Percentiles rank a stretch among this genome's conserved stretches.
phyloP scores from a whole-genome alignment of 2,797 vertebrate genomes.

The Linurgus olivaceus region DNA sequence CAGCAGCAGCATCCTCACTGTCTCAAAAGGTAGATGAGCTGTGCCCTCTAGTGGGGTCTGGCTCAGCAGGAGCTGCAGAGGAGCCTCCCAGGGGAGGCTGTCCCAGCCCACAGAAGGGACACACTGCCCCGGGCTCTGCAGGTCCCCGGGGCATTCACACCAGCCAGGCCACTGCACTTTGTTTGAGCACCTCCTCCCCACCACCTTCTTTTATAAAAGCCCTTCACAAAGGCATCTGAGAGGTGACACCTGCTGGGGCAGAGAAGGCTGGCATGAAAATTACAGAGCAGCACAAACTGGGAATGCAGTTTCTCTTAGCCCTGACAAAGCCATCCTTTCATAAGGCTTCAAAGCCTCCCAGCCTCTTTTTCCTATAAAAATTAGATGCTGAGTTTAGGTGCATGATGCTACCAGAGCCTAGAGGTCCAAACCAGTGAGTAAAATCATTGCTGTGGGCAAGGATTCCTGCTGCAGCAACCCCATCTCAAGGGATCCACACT shows the following conservation, averaged over 20 bases:
- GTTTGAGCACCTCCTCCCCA: background rate
- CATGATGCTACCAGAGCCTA: background rate
- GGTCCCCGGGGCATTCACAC: background rate
- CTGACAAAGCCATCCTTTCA: background rate
- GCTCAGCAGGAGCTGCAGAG: background rate
- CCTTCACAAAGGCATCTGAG: background rate
- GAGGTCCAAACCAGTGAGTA: background rate
- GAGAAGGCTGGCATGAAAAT: background rate
- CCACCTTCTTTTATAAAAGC: background rate
- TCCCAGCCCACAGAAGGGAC: background rate
- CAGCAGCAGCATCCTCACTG: accelerated
- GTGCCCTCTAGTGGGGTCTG: slow-evolving; percentile 45
- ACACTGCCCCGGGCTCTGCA: accelerated
- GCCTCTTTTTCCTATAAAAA: no score
- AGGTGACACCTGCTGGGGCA: background rate
- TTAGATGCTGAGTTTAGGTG: background rate
- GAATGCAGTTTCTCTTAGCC: background rate
- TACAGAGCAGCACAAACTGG: background rate
- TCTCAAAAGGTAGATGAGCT: background rate
- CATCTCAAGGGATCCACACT: background rate
- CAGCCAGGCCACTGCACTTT: background rate
- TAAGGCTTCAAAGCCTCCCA: background rate
- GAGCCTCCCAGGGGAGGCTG: background rate
- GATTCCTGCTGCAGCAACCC: background rate
- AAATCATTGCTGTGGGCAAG: background rate